These are phyloP conservation scores for Lethenteron reissneri DNA, from an alignment of 2,113 vertebrate genomes.

Conservation along the genomic window DNA sequence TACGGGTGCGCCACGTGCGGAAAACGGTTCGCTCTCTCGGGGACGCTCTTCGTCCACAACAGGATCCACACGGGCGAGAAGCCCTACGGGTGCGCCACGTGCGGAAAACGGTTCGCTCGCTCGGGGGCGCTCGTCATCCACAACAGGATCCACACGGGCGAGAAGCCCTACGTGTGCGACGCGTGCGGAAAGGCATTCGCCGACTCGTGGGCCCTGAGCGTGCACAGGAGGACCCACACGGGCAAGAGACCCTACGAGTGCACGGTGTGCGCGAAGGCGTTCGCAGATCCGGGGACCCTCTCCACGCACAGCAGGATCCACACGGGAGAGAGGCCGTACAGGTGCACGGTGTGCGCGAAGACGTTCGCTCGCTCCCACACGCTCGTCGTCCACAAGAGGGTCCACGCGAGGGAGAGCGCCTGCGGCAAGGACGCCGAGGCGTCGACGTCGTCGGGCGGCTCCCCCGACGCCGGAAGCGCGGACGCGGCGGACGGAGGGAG, in stretches of 20 bases:
- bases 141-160: constrained; percentile 1
- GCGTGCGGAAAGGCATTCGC: neutral
- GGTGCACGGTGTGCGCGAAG: too few species aligned
- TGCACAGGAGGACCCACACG: neutral
- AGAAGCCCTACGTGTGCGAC: neutral
- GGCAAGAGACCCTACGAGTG: neutral
- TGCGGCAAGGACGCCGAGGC: too few species aligned
- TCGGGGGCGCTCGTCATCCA: neutral
- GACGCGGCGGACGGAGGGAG: too few species aligned
- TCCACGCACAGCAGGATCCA: too few species aligned
- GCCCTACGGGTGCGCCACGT: neutral
- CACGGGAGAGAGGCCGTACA: too few species aligned
- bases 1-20: neutral
- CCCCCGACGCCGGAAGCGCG: too few species aligned
- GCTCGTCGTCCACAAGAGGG: constrained; percentile 1
- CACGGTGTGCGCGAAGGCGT: neutral
- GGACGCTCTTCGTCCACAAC: neutral
- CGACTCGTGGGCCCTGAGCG: neutral
- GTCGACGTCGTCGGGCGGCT: too few species aligned
- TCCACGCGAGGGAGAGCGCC: neutral
- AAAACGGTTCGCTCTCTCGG: neutral
- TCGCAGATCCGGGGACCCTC: neutral
- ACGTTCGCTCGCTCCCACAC: neutral
- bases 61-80: neutral
- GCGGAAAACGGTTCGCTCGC: neutral